Conservation (phyloP, 2,113 vertebrate species). For the Rhynchomys soricoides region DNA sequence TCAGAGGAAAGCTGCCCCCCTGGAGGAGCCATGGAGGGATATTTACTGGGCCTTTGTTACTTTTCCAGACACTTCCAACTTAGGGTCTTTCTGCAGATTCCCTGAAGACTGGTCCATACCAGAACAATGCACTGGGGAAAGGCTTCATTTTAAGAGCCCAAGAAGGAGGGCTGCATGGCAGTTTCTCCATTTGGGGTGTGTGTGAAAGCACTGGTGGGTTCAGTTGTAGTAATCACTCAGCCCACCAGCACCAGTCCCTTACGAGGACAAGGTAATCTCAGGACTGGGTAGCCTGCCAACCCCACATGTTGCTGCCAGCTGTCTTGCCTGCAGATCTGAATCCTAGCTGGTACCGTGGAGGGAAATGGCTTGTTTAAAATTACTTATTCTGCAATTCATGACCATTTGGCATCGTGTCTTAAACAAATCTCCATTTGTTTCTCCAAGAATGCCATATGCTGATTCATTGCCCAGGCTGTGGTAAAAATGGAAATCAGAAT, state of each 20-base stretch:
- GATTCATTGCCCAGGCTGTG: constrained; percentile 55
- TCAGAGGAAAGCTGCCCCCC: background rate
- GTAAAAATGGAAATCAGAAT: constrained; percentile 64
- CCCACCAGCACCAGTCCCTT: background rate
- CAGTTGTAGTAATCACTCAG: background rate
- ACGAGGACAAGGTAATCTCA: constrained; percentile 51
- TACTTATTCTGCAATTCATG: constrained; percentile 69
- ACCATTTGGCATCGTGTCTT: constrained; percentile 71
- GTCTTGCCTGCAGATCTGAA: constrained; percentile 56
- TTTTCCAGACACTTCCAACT: constrained; percentile 12
- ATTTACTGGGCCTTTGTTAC: background rate
- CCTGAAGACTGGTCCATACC: background rate
- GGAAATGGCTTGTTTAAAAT: constrained; percentile 72
- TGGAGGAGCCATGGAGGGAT: background rate
- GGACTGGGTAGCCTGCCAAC: background rate
- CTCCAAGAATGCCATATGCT: background rate
- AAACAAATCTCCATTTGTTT: constrained; percentile 80
- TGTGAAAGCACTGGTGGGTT: constrained; percentile 55
- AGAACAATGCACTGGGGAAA: constrained; percentile 45
- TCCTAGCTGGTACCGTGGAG: constrained; percentile 44
- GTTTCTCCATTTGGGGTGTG: background rate
- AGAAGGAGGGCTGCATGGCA: constrained; percentile 42
- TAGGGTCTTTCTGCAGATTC: background rate
- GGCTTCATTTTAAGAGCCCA: constrained; percentile 61
- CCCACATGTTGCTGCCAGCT: constrained; percentile 67